phyloP scores from a whole-genome alignment of 1,140 invertebrate species.

The Aphis craccivora region DNA sequence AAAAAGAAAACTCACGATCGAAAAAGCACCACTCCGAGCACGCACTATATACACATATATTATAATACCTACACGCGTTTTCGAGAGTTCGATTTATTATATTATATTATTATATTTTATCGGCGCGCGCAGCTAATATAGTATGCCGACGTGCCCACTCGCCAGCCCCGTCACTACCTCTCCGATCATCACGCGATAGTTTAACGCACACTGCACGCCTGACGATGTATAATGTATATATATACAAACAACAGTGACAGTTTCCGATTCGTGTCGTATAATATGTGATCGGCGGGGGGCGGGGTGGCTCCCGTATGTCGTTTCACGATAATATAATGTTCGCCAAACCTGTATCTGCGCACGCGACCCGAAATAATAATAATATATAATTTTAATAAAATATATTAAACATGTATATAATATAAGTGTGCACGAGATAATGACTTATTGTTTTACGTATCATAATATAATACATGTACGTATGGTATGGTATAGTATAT shows the following conservation, averaged over 20 bases:
- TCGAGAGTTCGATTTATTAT: neutral
- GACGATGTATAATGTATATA: neutral
- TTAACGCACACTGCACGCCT: neutral
- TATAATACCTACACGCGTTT: neutral
- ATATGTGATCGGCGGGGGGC: neutral
- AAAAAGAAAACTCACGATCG: constrained; percentile 3
- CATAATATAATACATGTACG: neutral
- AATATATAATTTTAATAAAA: neutral
- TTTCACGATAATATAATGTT: neutral
- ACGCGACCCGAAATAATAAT: neutral
- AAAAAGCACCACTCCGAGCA: neutral
- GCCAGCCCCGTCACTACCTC: neutral
- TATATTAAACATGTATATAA: neutral
- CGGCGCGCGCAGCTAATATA: neutral
- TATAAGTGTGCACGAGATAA: neutral
- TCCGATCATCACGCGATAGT: neutral
- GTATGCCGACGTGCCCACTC: neutral
- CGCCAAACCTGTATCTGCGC: neutral
- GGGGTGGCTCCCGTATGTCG: neutral
- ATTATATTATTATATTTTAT: neutral
- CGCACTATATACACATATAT: neutral
- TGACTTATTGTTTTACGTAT: neutral
- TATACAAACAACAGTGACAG: neutral
- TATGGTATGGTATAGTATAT: neutral
- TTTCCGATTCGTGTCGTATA: constrained; percentile 4